Percentiles rank a stretch among this genome's conserved stretches.
phyloP scores from a whole-genome alignment of 2,113 vertebrate genomes.

The human region GRCh38 chr6:115811501-115812000 shows the following conservation, averaged over 20 bases:
- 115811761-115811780: constrained; percentile 80
- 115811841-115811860: constrained; percentile 71
- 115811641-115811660: constrained; percentile 88
- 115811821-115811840: constrained; percentile 81
- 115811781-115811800: constrained; percentile 73
- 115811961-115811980: constrained; percentile 77
- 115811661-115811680: constrained; percentile 86
- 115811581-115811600: constrained; percentile 82
- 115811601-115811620: constrained; percentile 82
- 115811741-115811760: constrained; percentile 86
- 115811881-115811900: constrained; percentile 74
- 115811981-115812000: constrained; percentile 40
- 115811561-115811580: constrained; percentile 80
- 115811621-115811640: constrained; percentile 87
- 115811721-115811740: constrained; percentile 87
- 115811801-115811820: constrained; percentile 82
- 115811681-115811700: constrained; percentile 89
- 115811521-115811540: constrained; percentile 82
- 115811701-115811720: constrained; percentile 82
- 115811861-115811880: constrained; percentile 55
- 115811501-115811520: constrained; percentile 72
- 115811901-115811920: constrained; percentile 74
- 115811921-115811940: constrained; percentile 82
- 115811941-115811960: constrained; percentile 61
- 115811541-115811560: constrained; percentile 80